Base-by-base conservation (phyloP, 2,888 invertebrate species). In the Andrena minutula region DNA sequence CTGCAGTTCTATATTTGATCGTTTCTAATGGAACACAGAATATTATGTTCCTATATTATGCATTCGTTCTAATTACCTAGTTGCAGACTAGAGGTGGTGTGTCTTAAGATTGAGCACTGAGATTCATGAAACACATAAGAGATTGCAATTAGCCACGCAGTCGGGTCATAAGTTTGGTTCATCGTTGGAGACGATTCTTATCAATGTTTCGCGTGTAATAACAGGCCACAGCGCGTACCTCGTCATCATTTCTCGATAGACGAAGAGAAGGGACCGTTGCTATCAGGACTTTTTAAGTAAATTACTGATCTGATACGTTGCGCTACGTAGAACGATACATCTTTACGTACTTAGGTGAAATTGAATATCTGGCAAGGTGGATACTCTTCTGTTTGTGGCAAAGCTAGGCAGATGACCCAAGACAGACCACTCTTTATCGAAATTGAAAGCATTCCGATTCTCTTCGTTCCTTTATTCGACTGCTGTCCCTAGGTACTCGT, bases 81-180 rank as follows among this genome's bases (percentile, higher is more conserved):
- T 41, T 41, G 41, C 4, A 12, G 41, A 4, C 12, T 41, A 41
- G 4, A 35, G 10, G 10, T 32, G 10, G 26, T 3, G 6, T 16
- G 26, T 28, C n/a, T 10, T 41, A 12, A 30, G 4, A 12, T 20
- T 7, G 2, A 3, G 0, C 4, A 53, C 3, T 41, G 10, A 3
- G 2, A n/a, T 61, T 23, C 12, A 0, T 47, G 23, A 3, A 26
- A 80, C 82, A 76, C 75, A 64, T 71, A 88, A 83, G 76, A 86
- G 41, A 69, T 63, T 66, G 69, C 85, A 77, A 90, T 88, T 87
- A 91, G 89, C 82, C 88, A 88, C 86, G 88, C 85, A 88, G 86
- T 91, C 88, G 89, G 89, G 89, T 91, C 91, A 89, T 84, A 70
- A 66, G 79, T 65, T 56, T 28, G 8, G 53, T 70, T 35, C 65